These are phyloP conservation scores for Neolamprologus devosi DNA, from an alignment of 2,113 vertebrate species.

Conservation along the genomic window DNA sequence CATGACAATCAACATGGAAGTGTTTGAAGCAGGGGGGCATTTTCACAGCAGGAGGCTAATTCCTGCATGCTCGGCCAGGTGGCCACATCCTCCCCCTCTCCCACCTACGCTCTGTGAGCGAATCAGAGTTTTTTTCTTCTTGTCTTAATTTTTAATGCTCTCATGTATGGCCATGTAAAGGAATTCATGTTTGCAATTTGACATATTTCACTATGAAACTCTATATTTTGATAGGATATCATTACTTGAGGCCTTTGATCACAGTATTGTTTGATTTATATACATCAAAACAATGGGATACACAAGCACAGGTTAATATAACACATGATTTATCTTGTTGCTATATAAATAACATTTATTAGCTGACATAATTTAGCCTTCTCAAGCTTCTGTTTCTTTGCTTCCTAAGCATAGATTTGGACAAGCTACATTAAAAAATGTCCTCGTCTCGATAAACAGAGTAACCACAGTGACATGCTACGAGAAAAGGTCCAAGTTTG, in stretches of 20 bases:
- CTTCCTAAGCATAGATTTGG: not conserved
- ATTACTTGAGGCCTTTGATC: not conserved
- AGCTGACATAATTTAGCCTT: not conserved
- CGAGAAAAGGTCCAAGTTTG: not conserved
- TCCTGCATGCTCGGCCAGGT: conserved; percentile 48
- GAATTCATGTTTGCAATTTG: not conserved
- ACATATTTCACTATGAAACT: not conserved
- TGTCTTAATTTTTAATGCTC: not conserved
- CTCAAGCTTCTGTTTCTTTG: not conserved
- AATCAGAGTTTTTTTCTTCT: not conserved
- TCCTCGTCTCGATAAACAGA: not conserved
- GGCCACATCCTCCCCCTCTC: conserved; percentile 10
- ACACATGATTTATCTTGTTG: not conserved
- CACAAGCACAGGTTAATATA: not conserved
- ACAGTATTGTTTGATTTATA: not conserved
- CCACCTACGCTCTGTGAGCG: not conserved
- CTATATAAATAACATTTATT: not conserved
- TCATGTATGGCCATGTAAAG: not conserved
- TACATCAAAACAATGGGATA: not conserved
- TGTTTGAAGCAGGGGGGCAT: conserved; percentile 45
- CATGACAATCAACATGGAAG: conserved; percentile 64
- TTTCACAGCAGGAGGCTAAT: conserved; percentile 61
- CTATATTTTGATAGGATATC: not conserved
- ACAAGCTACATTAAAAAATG: not conserved
- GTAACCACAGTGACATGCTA: not conserved